Percentiles rank a stretch among this genome's conserved stretches.
Evolutionary conservation across 2,113 vertebrate genomes (phyloP).

Genomic region (Circaetus cinerascens): DNA sequence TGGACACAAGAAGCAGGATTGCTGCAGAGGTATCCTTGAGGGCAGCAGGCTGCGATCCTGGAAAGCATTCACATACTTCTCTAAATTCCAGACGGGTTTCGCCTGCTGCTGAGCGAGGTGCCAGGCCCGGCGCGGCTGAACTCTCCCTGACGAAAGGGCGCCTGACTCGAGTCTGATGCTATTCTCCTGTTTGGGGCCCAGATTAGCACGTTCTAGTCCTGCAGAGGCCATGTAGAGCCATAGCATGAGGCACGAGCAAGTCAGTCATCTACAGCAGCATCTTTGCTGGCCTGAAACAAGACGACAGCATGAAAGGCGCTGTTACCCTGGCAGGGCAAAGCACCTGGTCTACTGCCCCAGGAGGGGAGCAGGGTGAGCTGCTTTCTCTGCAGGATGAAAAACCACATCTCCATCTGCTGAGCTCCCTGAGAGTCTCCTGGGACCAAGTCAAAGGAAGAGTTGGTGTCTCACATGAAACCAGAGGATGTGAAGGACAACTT

Average conservation of each 20-base stretch:
- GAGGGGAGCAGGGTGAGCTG: not conserved
- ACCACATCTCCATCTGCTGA: not conserved
- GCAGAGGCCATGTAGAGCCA: slow-evolving; percentile 77
- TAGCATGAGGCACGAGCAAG: slow-evolving; percentile 19
- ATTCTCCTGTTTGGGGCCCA: slow-evolving; percentile 41
- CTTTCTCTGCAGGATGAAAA: not conserved
- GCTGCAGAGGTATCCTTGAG: slow-evolving; percentile 62
- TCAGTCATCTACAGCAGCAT: slow-evolving; percentile 17
- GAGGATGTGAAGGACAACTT: not conserved
- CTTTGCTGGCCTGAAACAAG: slow-evolving; percentile 46
- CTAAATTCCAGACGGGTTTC: slow-evolving; percentile 63
- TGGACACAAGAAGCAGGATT: slow-evolving; percentile 54
- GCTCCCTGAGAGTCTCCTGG: not conserved
- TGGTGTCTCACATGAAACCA: not conserved
- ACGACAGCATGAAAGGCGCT: not conserved
- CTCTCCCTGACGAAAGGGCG: not conserved
- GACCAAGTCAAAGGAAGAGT: not conserved
- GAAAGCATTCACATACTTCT: slow-evolving; percentile 57
- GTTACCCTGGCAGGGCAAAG: not conserved
- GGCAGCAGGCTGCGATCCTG: slow-evolving; percentile 4
- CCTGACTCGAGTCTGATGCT: not conserved
- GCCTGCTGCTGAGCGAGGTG: slow-evolving; percentile 32
- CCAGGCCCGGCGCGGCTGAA: not conserved
- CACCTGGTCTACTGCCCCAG: not conserved
- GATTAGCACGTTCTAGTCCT: slow-evolving; percentile 35